Base-by-base conservation (phyloP, 2,797 vertebrate genomes). In the Nannoperca australis region DNA sequence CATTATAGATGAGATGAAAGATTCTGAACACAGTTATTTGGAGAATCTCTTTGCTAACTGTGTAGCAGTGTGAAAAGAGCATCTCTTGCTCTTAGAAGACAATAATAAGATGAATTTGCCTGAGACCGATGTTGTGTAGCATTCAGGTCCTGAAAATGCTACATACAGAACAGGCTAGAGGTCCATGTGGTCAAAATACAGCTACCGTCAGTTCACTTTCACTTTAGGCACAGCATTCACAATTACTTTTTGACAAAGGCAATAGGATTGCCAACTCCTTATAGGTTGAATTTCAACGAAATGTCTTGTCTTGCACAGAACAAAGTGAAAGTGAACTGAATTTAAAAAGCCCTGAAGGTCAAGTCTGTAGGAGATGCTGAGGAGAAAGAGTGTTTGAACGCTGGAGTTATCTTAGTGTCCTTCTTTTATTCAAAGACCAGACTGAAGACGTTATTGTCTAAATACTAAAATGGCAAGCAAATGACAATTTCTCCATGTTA, bases 391-490 rank as follows among this genome's bases (percentile, higher is more conserved):
- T 50, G 58, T 79, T 54, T 71, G 44, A 73, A 70, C 50, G 78
- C 73, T 75, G 81, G 67, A 78, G 86, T 78, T 80, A 47, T 67
- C 76, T 84, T 86, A 70, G 79, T 85, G 73, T 87, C 61, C n/a
- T 8, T 69, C 78, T 89, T 85, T 82, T 64, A 81, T 53, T 74
- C 81, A 85, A 36, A 75, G 49, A 78, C 47, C 53, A 42, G 22
- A 74, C 58, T 4, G 3, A 42, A 61, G 47, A 61, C 40, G 18
- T 63, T 58, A 13, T 9, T 61, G 60, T 70, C 45, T 49, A 22
- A 70, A 67, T 51, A 7, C n/a, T 47, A 60, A 69, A 38, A 75
- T 15, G 0, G 24, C 36, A 63, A 58, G 56, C 17, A 27, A 13
- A 70, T 12, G 10, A 27, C 49, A 27, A 14, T 15, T 22, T n/a